Conservation (phyloP, 2,797 vertebrate species). For the Huso huso region DNA sequence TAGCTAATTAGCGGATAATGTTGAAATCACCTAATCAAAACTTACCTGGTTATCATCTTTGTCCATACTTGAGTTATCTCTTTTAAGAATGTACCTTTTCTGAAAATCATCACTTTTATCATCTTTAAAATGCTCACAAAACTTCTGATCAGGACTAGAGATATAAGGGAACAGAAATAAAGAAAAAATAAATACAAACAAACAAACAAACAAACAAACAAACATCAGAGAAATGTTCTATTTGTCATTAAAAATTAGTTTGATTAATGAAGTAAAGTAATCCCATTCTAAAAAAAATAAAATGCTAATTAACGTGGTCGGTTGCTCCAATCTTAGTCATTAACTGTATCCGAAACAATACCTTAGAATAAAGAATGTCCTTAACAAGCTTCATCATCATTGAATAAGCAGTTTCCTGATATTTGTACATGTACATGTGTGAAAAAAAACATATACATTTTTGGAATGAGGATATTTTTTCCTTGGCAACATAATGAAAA, state of each 20-base stretch:
- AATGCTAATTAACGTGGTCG: neutral
- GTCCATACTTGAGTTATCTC: constrained; percentile 96
- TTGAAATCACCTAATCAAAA: neutral
- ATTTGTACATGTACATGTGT: too few species aligned
- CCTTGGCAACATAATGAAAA: too few species aligned
- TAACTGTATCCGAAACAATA: neutral
- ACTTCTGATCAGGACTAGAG: constrained; percentile 94
- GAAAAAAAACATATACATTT: too few species aligned
- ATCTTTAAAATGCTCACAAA: constrained; percentile 97
- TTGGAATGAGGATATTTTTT: too few species aligned
- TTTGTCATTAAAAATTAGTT: neutral
- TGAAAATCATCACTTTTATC: constrained; percentile 94
- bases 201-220: neutral
- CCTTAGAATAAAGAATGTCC: too few species aligned
- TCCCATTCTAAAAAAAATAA: neutral
- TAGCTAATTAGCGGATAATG: neutral
- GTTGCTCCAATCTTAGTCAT: neutral
- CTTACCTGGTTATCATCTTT: constrained; percentile 86
- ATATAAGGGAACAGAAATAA: constrained; percentile 14
- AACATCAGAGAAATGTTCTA: neutral
- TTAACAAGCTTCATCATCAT: too few species aligned
- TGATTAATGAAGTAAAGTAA: too few species aligned
- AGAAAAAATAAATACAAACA: constrained; percentile 6
- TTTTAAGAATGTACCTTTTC: constrained; percentile 97
- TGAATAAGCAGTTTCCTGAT: too few species aligned